These are phyloP conservation scores for Lethenteron camtschaticum DNA, from an alignment of 2,113 vertebrate genomes.

Conservation along the genomic window DNA sequence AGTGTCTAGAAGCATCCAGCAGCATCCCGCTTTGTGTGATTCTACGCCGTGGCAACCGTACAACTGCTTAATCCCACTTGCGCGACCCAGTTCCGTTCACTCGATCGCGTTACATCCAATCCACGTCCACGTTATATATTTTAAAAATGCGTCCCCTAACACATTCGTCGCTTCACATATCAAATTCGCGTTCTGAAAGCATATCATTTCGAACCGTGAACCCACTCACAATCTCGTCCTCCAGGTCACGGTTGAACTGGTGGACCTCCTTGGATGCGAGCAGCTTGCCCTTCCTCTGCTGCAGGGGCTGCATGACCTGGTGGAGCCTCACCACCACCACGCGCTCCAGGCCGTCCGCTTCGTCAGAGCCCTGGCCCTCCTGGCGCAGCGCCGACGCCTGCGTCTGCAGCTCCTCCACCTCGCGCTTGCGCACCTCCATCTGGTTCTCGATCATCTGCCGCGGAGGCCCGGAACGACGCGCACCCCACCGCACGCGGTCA, in stretches of 20 bases:
- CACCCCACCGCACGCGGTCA: too few relatives aligned
- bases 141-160: too few relatives aligned
- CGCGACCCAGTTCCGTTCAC: too few relatives aligned
- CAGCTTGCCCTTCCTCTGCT: background rate
- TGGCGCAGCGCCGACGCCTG: background rate
- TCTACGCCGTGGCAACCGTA: too few relatives aligned
- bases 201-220: background rate
- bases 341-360: constrained; percentile 5
- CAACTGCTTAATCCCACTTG: too few relatives aligned
- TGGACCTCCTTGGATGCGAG: constrained; percentile 3
- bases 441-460: constrained; percentile 5
- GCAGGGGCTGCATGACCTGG: background rate
- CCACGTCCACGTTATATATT: too few relatives aligned
- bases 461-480: background rate
- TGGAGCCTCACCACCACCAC: background rate
- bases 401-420: background rate
- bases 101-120: too few relatives aligned
- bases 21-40: too few relatives aligned
- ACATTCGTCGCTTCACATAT: too few relatives aligned
- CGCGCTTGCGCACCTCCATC: constrained; percentile 4
- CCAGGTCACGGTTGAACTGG: background rate
- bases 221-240: constrained; percentile 3
- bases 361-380: background rate
- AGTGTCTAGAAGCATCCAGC: too few relatives aligned
- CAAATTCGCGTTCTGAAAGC: too few relatives aligned